These are phyloP conservation scores for Hydriomena furcata DNA, from an alignment of 2,888 invertebrate genomes.

Conservation along the genomic window DNA sequence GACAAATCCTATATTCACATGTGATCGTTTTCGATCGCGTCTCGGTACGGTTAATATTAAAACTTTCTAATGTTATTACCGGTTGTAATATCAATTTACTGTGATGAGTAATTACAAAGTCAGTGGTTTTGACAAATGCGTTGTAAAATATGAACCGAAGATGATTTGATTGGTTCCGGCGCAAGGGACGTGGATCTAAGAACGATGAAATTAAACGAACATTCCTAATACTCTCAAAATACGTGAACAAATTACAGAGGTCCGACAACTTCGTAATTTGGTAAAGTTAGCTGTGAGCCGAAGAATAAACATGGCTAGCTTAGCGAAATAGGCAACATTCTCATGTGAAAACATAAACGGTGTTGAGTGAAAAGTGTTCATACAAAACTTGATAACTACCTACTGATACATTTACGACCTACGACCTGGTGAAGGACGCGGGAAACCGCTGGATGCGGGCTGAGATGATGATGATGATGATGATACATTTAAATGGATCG, in stretches of 20 bases:
- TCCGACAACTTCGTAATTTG: too few relatives aligned
- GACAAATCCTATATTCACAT: slow-evolving; percentile 39
- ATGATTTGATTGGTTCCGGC: slow-evolving; percentile 70
- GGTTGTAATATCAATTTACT: slow-evolving; percentile 74
- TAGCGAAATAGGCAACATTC: too few relatives aligned
- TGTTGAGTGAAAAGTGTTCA: too few relatives aligned
- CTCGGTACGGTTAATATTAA: slow-evolving; percentile 44
- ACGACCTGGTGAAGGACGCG: too few relatives aligned
- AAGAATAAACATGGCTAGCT: too few relatives aligned
- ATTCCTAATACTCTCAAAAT: neutral
- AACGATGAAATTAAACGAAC: neutral
- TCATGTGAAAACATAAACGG: too few relatives aligned
- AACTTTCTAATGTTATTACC: slow-evolving; percentile 43
- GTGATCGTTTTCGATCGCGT: slow-evolving; percentile 51
- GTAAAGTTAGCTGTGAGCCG: too few relatives aligned
- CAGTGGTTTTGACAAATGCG: slow-evolving; percentile 74
- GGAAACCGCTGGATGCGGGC: too few relatives aligned
- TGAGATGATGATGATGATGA: too few relatives aligned
- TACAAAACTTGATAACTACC: too few relatives aligned
- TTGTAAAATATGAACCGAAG: slow-evolving; percentile 73
- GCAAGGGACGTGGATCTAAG: slow-evolving; percentile 35
- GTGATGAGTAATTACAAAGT: slow-evolving; percentile 73
- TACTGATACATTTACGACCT: too few relatives aligned
- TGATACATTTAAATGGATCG: too few relatives aligned
- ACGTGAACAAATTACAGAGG: neutral